A percentile compares a stretch with the other conserved stretches of the same genome.
phyloP scores from a whole-genome alignment of 1,140 invertebrate genomes.

The Drosophila equinoxialis region DNA sequence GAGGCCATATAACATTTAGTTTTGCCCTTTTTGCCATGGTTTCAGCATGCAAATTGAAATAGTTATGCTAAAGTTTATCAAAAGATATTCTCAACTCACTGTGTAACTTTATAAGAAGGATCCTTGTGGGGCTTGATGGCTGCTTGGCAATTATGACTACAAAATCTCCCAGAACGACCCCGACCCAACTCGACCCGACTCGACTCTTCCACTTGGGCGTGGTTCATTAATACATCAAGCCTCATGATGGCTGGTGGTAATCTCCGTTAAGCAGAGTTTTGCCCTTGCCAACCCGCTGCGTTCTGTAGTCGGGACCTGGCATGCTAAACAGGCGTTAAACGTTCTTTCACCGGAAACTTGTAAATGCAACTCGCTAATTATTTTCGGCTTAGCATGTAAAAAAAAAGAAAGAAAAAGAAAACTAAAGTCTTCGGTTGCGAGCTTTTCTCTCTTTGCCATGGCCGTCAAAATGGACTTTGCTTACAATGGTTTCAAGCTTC shows the following conservation, averaged over 20 bases:
- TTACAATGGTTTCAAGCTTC: neutral
- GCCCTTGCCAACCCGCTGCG: neutral
- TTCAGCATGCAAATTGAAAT: conserved; percentile 2
- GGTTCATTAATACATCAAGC: conserved; percentile 12
- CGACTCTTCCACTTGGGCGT: neutral
- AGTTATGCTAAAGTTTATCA: conserved; percentile 8
- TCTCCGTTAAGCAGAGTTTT: conserved; percentile 2
- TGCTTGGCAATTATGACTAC: neutral
- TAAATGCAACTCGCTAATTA: conserved; percentile 14
- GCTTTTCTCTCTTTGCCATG: neutral
- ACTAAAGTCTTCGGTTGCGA: neutral
- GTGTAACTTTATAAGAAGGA: neutral
- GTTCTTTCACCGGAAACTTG: conserved; percentile 13
- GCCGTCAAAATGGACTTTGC: neutral
- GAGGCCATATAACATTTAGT: neutral
- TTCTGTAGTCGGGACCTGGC: neutral
- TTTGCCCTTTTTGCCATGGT: neutral
- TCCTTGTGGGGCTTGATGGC: neutral
- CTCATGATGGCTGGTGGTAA: neutral
- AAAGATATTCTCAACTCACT: neutral
- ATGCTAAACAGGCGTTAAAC: conserved; percentile 9
- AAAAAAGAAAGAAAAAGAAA: too few relatives aligned
- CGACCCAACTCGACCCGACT: neutral
- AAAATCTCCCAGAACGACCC: conserved; percentile 3
- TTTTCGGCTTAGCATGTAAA: conserved; percentile 12